These are phyloP conservation scores for Trachelus tabidus DNA, from an alignment of 2,888 invertebrate species.

Conservation along the genomic window DNA sequence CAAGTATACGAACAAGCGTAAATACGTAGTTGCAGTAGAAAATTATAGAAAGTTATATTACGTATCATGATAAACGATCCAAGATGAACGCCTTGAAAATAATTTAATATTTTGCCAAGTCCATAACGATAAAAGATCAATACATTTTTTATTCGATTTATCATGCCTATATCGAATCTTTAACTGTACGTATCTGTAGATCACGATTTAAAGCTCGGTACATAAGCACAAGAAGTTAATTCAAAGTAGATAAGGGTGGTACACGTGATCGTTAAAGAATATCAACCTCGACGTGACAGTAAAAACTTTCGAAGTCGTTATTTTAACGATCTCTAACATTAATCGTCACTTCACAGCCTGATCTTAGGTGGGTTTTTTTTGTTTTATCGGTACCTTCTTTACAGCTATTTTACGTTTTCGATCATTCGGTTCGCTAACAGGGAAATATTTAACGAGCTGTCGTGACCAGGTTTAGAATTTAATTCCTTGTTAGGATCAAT, in stretches of 20 bases:
- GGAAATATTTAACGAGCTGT: not conserved
- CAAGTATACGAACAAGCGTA: not conserved
- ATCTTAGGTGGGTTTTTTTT: not conserved
- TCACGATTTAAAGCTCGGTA: not conserved
- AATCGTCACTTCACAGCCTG: not conserved
- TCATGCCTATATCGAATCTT: not conserved
- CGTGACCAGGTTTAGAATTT: not conserved
- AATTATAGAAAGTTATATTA: not conserved
- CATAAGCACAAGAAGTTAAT: not conserved
- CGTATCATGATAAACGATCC: not conserved
- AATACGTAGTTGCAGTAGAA: not conserved
- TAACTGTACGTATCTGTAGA: not conserved
- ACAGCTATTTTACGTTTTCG: not conserved
- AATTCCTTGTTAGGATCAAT: not conserved
- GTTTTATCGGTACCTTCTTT: constrained; percentile 2
- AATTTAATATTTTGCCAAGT: constrained; percentile 42
- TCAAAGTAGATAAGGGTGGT: not conserved
- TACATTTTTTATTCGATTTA: not conserved
- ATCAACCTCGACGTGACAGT: not conserved
- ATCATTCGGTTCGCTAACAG: not conserved
- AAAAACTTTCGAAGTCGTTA: not conserved
- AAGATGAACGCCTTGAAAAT: constrained; percentile 49
- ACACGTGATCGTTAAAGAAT: not conserved
- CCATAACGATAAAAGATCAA: not conserved
- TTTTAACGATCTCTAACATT: not conserved